Evolutionary conservation across 2,797 vertebrate species (phyloP), one percentile per base, ranked within the genome.

Genomic region (Mionectes olivaceus): DNA sequence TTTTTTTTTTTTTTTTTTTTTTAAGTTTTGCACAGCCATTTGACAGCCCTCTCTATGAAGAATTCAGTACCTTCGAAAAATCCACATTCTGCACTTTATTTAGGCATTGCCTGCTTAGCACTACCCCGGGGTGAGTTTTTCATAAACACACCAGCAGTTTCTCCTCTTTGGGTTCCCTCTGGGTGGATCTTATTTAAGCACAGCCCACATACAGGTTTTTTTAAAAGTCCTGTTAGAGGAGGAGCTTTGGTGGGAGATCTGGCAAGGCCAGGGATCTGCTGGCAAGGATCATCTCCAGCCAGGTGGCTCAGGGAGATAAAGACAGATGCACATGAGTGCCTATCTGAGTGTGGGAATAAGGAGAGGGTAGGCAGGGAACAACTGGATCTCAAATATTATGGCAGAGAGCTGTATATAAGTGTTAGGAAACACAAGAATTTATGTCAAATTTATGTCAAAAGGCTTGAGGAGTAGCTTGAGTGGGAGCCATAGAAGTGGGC

Each of bases 281-380:
- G 83, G 65, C 81, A 75, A 68, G 37, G 46, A 52, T 60, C 33
- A 35, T 52, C 17, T 43, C 10, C 15, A 25, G 24, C 68, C 85
- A 83, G 68, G 93, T 92, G 89, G 60, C 49, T 68, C 43, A 11
- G 30, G 46, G 33, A 91, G 93, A 91, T 94, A 91, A 64, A 22
- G 35, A 28, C 7, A 32, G n/a, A 82, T 16, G 30, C 12, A 25
- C 9, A 6, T 1, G 1, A 37, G 30, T 22, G 13, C 0, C 1
- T 63, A 17, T 16, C n/a, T 0, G 0, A 63, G 18, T 13, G 8
- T 24, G n/a, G 69, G 32, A 64, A 37, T 18, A 53, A 16, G 23
- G 53, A 46, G 27, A 70, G 8, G 19, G 11, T 6, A 47, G 33
- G 33, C 21, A 30, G 8, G 41, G 16, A 71, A 67, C 41, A 74